phyloP scores from a whole-genome alignment of 1,140 invertebrate species.

The Drosophila ambigua region DNA sequence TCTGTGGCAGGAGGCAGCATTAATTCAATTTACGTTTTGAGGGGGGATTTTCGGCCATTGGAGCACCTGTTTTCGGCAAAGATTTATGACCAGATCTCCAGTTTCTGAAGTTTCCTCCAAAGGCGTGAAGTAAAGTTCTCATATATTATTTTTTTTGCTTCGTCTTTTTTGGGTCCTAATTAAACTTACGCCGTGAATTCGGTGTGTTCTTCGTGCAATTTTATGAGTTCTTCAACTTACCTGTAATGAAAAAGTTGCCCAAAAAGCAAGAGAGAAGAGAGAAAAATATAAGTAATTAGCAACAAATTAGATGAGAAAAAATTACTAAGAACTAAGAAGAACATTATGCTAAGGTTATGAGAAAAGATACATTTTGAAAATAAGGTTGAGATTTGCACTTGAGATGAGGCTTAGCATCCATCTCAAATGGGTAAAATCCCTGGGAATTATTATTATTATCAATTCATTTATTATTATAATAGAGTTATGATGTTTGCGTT shows the following conservation, averaged over 20 bases:
- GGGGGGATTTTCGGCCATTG: slow-evolving; percentile 24
- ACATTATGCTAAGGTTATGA: slow-evolving; percentile 45
- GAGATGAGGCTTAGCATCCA: too few species aligned
- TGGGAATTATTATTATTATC: not conserved
- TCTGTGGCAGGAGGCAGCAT: slow-evolving; percentile 31
- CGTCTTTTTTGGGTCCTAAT: slow-evolving; percentile 49
- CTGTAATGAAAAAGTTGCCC: slow-evolving; percentile 68
- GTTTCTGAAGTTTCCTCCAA: slow-evolving; percentile 33
- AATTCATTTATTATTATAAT: not conserved
- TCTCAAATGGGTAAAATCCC: too few species aligned
- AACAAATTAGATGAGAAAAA: slow-evolving; percentile 57
- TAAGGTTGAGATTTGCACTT: slow-evolving; percentile 7
- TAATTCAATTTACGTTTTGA: slow-evolving; percentile 69
- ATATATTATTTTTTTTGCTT: slow-evolving; percentile 26
- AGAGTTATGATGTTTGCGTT: too few species aligned
- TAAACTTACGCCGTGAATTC: slow-evolving; percentile 51
- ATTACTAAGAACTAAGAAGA: slow-evolving; percentile 28
- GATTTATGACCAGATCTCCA: slow-evolving; percentile 57
- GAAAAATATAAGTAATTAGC: slow-evolving; percentile 72
- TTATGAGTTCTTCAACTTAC: slow-evolving; percentile 71
- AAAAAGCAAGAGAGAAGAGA: slow-evolving; percentile 37
- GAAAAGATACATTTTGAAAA: slow-evolving; percentile 20
- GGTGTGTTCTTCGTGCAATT: slow-evolving; percentile 29
- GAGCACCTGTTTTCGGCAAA: slow-evolving; percentile 61
- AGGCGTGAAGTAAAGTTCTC: slow-evolving; percentile 53